phyloP scores from a whole-genome alignment of 1,140 invertebrate species.

The Mizuhopecten yessoensis region DNA sequence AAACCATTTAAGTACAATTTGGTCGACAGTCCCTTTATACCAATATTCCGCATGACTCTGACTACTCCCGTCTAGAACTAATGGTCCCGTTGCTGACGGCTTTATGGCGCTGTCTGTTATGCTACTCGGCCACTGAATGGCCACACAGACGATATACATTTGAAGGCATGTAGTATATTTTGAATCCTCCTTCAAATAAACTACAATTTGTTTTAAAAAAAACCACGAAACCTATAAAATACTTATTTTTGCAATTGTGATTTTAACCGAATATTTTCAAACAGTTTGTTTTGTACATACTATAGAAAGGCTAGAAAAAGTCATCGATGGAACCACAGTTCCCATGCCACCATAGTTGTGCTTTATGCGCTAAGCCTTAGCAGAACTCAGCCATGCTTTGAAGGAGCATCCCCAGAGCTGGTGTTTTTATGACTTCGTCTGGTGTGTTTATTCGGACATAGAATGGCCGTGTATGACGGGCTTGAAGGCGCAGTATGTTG shows the following conservation, averaged over 20 bases:
- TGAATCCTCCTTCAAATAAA: conserved; percentile 17
- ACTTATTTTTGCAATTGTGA: neutral
- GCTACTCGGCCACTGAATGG: conserved; percentile 19
- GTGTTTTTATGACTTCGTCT: conserved; percentile 10
- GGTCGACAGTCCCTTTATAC: neutral
- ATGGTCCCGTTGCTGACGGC: neutral
- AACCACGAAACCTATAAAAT: neutral
- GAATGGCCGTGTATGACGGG: neutral
- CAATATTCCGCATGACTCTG: neutral
- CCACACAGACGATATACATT: neutral
- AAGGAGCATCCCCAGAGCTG: neutral
- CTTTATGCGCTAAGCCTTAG: neutral
- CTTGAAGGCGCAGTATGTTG: conserved; percentile 37
- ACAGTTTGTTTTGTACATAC: neutral
- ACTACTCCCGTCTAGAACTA: neutral
- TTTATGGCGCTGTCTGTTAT: neutral
- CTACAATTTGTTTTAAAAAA: neutral
- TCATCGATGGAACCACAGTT: neutral
- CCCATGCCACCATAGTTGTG: neutral
- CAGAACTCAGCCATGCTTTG: neutral
- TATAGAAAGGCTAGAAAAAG: neutral
- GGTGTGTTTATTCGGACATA: conserved; percentile 3
- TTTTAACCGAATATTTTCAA: neutral
- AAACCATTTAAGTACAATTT: neutral
- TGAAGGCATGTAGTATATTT: neutral